Percentiles rank a stretch among this genome's conserved stretches.
These are phyloP conservation scores for Protula sp. DNA, from an alignment of 2,888 invertebrate species.

Conservation along the genomic window DNA sequence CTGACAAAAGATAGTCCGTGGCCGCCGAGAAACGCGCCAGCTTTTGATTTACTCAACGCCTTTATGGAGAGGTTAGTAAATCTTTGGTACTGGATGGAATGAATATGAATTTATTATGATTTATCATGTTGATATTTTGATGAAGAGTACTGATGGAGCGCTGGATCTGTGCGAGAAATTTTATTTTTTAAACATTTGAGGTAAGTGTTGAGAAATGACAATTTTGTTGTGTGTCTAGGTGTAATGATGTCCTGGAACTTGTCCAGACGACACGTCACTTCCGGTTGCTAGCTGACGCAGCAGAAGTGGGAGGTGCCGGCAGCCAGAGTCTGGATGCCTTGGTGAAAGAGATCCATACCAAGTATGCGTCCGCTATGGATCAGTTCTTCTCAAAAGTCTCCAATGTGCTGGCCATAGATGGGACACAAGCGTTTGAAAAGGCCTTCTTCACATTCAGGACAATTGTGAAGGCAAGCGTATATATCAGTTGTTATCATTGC, in stretches of 20 bases:
- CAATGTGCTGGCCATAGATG: constrained; percentile 50
- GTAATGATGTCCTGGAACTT: constrained; percentile 53
- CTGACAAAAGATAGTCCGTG: constrained; percentile 49
- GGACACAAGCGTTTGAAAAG: constrained; percentile 48
- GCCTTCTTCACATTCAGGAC: constrained; percentile 51
- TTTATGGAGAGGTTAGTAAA: constrained; percentile 51
- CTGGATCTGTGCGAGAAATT: too few species aligned
- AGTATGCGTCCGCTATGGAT: constrained; percentile 44
- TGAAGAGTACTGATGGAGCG: background rate
- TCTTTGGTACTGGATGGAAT: too few species aligned
- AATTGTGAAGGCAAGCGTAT: constrained; percentile 45
- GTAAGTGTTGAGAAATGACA: too few species aligned
- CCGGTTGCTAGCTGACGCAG: constrained; percentile 47
- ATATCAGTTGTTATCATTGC: background rate
- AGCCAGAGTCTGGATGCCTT: constrained; percentile 49
- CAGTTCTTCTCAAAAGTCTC: constrained; percentile 37
- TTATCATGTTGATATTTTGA: background rate
- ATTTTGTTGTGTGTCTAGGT: too few species aligned
- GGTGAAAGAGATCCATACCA: constrained; percentile 49
- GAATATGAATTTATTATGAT: too few species aligned
- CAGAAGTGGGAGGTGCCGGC: constrained; percentile 52
- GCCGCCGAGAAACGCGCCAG: constrained; percentile 51
- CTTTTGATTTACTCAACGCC: constrained; percentile 49
- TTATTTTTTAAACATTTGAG: too few species aligned
- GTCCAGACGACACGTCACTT: constrained; percentile 53